Base-by-base conservation (phyloP, 2,797 vertebrate species). In the Pangasius macronema region DNA sequence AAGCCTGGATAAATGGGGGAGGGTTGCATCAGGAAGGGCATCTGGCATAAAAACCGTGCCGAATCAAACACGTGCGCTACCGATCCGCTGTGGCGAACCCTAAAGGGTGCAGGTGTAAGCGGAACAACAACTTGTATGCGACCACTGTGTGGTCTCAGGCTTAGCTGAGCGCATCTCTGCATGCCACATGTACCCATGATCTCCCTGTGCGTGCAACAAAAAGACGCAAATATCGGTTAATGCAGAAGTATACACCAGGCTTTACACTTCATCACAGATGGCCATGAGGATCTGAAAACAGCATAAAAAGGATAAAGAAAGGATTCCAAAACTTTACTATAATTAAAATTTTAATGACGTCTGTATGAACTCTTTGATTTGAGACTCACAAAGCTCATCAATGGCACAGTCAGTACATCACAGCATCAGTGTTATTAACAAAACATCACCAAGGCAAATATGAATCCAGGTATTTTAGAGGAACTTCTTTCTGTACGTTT, bases 361-460 rank as follows among this genome's bases (percentile, higher is more conserved):
- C 24, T 42, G 55, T 75, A 46, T 49, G 11, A 49, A 73, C 16
- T 70, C 42, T 46, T 10, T 30, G 49, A 14, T 55, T 42, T 42
- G 30, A 79, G 13, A 68, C 61, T 63, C 20, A 33, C 65, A 85
- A 55, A 77, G 18, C 3, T 61, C 20, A 67, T 39, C 39, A 33
- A 39, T 61, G 53, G 70, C 84, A 85, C 84, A 11, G 46, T 67
- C 30, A 51, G 16, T 59, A 86, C 1, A 27, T 76, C 61, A 81
- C 33, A 70, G 65, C 36, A 68, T 24, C 72, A 75, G 0, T n/a
- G 0, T 39, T 20, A 68, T n/a, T 57, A 39, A 39, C 55, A 1
- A 68, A 51, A 51, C 42, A 77, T 33, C 11, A 57, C 36, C 33
- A 36, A 84, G 30, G 65, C 20, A 11, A 51, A n/a, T n/a, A 49